Evolutionary conservation across 2,888 invertebrate species (phyloP).

Genomic region (Xestoiulus laeticollis): DNA sequence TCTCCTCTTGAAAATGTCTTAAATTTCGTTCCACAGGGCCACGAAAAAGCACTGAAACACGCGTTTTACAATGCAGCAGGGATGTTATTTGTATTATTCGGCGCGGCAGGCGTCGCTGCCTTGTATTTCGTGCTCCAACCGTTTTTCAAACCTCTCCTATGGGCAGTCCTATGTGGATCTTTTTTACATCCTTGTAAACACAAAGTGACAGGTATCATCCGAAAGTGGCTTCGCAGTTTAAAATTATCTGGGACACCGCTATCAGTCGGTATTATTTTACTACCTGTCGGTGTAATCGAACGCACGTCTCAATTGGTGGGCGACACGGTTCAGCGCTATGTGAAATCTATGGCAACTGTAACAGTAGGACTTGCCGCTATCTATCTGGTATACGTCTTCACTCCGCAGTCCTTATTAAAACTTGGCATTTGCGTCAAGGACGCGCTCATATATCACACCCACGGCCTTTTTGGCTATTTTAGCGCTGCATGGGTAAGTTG

Average conservation of each 20-base stretch:
- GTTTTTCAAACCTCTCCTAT: constrained; percentile 91
- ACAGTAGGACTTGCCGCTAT: constrained; percentile 66
- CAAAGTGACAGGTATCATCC: constrained; percentile 77
- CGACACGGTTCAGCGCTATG: constrained; percentile 74
- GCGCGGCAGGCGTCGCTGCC: constrained; percentile 77
- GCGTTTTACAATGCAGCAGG: constrained; percentile 90
- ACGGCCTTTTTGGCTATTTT: constrained; percentile 62
- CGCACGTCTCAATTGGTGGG: constrained; percentile 79
- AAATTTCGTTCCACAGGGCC: constrained; percentile 73
- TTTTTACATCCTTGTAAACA: constrained; percentile 95
- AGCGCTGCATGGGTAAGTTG: constrained; percentile 63
- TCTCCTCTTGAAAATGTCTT: constrained; percentile 61
- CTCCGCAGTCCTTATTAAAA: constrained; percentile 65
- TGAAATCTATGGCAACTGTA: constrained; percentile 70
- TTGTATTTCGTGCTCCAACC: constrained; percentile 87
- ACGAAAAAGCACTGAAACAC: constrained; percentile 89
- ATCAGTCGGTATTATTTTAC: constrained; percentile 63
- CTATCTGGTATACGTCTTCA: constrained; percentile 76
- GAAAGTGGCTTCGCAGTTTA: constrained; percentile 75
- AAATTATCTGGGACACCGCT: constrained; percentile 65
- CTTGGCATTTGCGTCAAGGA: constrained; percentile 59
- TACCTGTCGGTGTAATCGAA: constrained; percentile 80
- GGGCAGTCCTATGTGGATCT: constrained; percentile 97
- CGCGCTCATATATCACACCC: constrained; percentile 59
- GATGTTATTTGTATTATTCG: constrained; percentile 75